These are phyloP conservation scores for Corythornis cristatus DNA, from an alignment of 2,113 vertebrate genomes.

Conservation along the genomic window DNA sequence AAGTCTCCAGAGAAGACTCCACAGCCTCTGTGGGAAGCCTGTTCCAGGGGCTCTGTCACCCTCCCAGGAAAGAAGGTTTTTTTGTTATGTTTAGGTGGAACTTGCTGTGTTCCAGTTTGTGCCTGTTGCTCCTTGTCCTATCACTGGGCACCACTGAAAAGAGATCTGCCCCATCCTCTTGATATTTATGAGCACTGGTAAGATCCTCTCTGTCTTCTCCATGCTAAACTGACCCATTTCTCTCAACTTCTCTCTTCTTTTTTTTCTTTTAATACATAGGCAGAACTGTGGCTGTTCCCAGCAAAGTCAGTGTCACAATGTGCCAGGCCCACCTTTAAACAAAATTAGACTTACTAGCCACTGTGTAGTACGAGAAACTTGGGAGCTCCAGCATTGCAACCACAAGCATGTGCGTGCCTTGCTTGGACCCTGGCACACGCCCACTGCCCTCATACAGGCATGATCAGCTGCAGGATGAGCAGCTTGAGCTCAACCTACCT, in stretches of 20 bases:
- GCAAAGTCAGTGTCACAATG: background rate
- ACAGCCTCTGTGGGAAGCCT: background rate
- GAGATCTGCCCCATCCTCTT: background rate
- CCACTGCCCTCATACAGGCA: background rate
- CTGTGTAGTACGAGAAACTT: background rate
- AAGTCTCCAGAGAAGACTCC: background rate
- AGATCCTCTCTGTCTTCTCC: background rate
- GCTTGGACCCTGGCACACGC: background rate
- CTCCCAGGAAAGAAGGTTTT: background rate
- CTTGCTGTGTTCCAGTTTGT: background rate
- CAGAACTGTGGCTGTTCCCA: background rate
- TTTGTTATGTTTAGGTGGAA: background rate
- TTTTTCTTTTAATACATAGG: background rate
- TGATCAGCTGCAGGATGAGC: background rate
- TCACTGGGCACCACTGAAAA: background rate
- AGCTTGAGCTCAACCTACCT: background rate
- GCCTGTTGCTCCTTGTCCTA: background rate
- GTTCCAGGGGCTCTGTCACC: background rate
- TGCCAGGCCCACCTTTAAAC: background rate
- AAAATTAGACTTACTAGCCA: background rate
- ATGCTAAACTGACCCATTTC: background rate
- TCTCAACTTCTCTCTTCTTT: background rate
- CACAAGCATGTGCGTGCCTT: rapidly evolving
- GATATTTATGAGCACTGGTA: background rate
- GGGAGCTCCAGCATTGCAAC: background rate